A percentile compares a stretch with the other conserved stretches of the same genome.
Evolutionary conservation across 2,113 vertebrate genomes (phyloP).

Genomic region (Apteryx owenii): DNA sequence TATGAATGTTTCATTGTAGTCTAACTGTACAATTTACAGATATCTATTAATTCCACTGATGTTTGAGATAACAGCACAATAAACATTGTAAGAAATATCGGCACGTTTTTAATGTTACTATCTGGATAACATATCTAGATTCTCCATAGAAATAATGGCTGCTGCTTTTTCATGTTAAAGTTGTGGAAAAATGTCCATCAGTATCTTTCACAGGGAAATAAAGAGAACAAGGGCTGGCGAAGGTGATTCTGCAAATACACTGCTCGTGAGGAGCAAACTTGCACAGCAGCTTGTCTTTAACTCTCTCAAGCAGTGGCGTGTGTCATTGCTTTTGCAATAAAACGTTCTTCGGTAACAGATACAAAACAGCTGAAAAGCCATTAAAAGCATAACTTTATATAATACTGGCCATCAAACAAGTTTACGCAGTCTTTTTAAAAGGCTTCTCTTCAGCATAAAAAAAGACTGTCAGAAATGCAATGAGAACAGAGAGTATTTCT

Average conservation of each 20-base stretch:
- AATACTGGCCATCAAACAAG: not conserved
- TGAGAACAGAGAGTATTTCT: not conserved
- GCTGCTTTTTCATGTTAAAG: not conserved
- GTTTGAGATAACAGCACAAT: not conserved
- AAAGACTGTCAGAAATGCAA: not conserved
- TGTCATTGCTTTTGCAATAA: constrained; percentile 49
- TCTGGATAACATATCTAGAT: not conserved
- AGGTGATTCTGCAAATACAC: not conserved
- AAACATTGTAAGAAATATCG: constrained; percentile 8
- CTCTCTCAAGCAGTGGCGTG: not conserved
- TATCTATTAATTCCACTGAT: not conserved
- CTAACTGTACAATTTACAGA: not conserved
- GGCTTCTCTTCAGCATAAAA: not conserved
- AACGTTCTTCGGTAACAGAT: not conserved
- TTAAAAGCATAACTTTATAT: constrained; percentile 12
- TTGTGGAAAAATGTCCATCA: not conserved
- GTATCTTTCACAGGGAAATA: not conserved
- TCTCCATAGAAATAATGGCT: constrained; percentile 2
- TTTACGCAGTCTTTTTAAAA: constrained; percentile 3
- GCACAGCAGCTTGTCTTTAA: not conserved
- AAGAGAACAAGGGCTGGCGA: not conserved
- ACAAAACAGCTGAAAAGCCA: not conserved
- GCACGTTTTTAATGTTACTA: not conserved
- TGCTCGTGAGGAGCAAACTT: not conserved
- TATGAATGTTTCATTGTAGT: not conserved